Evolutionary conservation across 2,888 invertebrate species (phyloP).

Genomic region (Trypoxylon attenuatum): DNA sequence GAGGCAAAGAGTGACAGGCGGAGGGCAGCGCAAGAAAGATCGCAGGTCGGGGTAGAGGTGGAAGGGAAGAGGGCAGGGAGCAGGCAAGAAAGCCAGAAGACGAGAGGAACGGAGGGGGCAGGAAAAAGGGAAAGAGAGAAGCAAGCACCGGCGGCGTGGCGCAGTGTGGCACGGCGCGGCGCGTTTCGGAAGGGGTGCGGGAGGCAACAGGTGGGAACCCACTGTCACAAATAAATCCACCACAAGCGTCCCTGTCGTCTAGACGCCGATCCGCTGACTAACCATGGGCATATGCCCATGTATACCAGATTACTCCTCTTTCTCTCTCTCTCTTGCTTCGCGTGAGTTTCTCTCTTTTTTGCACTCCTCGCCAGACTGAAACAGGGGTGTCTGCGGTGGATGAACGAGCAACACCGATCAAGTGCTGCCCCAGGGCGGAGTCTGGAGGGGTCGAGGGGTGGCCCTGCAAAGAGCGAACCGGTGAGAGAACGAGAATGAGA

Average conservation of each 20-base stretch:
- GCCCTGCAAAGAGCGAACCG: no score
- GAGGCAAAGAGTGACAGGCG: constrained; percentile 18
- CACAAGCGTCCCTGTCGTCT: constrained; percentile 66
- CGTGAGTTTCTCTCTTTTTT: neutral
- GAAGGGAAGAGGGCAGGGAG: constrained; percentile 17
- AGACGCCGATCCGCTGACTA: constrained; percentile 67
- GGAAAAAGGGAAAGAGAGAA: constrained; percentile 45
- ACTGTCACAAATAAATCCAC: constrained; percentile 71
- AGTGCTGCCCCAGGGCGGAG: constrained; percentile 4
- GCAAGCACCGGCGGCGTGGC: no score
- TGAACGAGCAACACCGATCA: neutral
- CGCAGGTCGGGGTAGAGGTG: constrained; percentile 3
- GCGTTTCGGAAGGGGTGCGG: constrained; percentile 62
- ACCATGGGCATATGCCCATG: constrained; percentile 59
- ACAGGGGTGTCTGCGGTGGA: constrained; percentile 15
- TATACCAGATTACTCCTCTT: constrained; percentile 56
- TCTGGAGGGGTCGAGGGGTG: neutral
- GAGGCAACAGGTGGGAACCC: constrained; percentile 72
- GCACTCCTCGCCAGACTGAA: neutral
- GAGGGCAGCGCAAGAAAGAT: constrained; percentile 3
- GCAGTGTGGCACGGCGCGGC: constrained; percentile 51
- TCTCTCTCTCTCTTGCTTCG: constrained; percentile 16
- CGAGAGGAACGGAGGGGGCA: constrained; percentile 25
- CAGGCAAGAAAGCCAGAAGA: constrained; percentile 25
- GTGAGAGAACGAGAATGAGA: constrained; percentile 7